Evolutionary conservation across 2,113 vertebrate species (phyloP).

Genomic region (Hystrix cristata): DNA sequence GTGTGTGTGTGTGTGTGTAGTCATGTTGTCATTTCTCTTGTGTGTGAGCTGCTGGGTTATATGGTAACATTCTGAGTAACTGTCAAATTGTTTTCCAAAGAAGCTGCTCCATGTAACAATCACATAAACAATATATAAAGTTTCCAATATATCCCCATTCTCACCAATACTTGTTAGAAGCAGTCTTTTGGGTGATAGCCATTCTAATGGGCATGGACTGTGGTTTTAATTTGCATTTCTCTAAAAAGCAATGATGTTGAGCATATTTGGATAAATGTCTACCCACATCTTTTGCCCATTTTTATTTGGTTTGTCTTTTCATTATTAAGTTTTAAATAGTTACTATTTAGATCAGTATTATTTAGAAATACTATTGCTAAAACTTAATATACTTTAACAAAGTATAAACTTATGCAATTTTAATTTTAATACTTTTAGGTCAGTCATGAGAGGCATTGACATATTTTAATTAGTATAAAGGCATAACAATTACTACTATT

Average conservation of each 20-base stretch:
- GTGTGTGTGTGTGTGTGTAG: not conserved
- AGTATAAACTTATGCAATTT: not conserved
- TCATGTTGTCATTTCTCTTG: not conserved
- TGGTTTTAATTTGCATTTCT: not conserved
- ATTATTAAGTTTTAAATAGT: not conserved
- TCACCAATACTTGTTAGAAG: not conserved
- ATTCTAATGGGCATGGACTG: not conserved
- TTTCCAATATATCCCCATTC: not conserved
- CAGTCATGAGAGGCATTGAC: not conserved
- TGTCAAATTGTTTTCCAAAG: slow-evolving; percentile 13
- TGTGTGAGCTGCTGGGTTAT: not conserved
- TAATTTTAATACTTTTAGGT: not conserved
- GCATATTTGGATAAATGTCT: not conserved
- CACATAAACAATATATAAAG: not conserved
- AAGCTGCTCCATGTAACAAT: not conserved
- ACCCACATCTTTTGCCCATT: not conserved
- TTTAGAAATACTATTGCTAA: not conserved
- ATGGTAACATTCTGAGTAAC: not conserved
- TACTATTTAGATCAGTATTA: not conserved
- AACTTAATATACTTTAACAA: slow-evolving; percentile 32
- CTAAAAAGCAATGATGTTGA: not conserved
- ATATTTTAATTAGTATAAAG: slow-evolving; percentile 34
- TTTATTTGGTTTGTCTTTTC: not conserved
- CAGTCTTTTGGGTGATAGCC: not conserved
- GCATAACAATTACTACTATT: not conserved